These are phyloP conservation scores for Ia io DNA, from an alignment of 2,113 vertebrate species.

Conservation along the genomic window DNA sequence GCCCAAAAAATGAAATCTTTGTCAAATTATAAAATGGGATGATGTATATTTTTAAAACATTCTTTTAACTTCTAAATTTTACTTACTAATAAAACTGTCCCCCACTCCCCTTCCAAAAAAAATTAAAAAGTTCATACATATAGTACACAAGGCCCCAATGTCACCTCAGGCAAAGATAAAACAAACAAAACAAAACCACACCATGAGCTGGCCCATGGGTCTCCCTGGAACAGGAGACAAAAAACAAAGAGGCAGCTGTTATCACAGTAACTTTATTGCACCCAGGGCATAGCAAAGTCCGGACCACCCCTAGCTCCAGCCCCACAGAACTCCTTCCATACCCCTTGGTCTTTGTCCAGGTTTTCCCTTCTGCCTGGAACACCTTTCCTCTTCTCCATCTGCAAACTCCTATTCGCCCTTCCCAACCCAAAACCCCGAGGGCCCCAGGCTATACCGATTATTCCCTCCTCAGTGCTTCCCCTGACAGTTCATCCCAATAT, in stretches of 20 bases:
- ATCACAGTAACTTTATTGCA: conserved; percentile 58
- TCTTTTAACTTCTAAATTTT: background rate
- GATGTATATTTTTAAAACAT: conserved; percentile 21
- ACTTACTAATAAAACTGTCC: conserved; percentile 8
- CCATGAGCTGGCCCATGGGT: background rate
- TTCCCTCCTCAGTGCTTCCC: background rate
- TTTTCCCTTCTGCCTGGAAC: background rate
- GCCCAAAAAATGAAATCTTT: background rate
- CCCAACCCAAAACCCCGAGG: background rate
- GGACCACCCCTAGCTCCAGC: background rate
- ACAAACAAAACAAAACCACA: background rate
- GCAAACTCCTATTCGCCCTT: background rate
- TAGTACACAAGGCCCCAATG: background rate
- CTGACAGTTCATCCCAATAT: background rate
- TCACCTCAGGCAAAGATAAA: background rate
- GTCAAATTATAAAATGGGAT: background rate
- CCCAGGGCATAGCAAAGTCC: background rate
- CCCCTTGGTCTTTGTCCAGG: background rate
- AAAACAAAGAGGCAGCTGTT: background rate
- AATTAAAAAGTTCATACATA: background rate
- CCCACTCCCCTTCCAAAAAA: background rate
- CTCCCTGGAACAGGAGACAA: background rate
- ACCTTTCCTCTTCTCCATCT: background rate
- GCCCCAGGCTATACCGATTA: background rate
- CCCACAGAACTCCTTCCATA: background rate